Percentiles rank a stretch among this genome's conserved stretches.
phyloP scores from a whole-genome alignment of 2,113 vertebrate genomes.

The Pseudolaguvia tuberculata region DNA sequence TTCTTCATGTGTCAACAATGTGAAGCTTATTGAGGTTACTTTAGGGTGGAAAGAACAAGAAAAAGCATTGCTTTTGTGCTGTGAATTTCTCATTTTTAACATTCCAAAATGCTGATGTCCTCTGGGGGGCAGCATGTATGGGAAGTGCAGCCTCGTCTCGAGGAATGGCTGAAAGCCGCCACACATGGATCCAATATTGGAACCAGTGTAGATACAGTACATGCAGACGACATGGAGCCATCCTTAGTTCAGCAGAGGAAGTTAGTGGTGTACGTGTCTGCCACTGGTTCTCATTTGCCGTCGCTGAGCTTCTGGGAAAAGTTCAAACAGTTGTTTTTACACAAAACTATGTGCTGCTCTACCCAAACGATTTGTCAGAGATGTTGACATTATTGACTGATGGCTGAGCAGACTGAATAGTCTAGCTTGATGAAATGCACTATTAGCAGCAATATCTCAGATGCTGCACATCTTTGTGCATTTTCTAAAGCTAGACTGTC shows the following conservation, averaged over 20 bases:
- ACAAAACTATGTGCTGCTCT: constrained; percentile 34
- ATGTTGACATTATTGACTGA: constrained; percentile 37
- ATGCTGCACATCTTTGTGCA: constrained; percentile 27
- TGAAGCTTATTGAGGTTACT: background rate
- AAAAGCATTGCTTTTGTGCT: constrained; percentile 1
- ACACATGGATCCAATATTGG: constrained; percentile 59
- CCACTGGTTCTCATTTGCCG: constrained; percentile 60
- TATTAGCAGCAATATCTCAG: constrained; percentile 30
- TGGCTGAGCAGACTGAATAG: constrained; percentile 33
- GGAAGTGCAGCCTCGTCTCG: constrained; percentile 22
- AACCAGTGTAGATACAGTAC: constrained; percentile 49
- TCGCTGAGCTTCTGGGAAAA: constrained; percentile 41
- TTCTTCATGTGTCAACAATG: background rate
- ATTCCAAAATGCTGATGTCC: constrained; percentile 30
- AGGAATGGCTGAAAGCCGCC: constrained; percentile 31
- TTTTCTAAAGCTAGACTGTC: background rate
- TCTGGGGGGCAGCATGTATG: constrained; percentile 50
- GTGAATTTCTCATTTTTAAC: constrained; percentile 21
- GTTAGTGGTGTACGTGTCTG: constrained; percentile 59
- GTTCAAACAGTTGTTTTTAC: constrained; percentile 42
- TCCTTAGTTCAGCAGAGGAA: constrained; percentile 64
- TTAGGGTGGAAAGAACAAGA: background rate
- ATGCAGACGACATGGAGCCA: constrained; percentile 58
- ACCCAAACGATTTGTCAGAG: constrained; percentile 40
- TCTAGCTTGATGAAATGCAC: constrained; percentile 20